A percentile compares a stretch with the other conserved stretches of the same genome.
phyloP scores from a whole-genome alignment of 2,888 invertebrate species.

The Mechanitis messenoides region DNA sequence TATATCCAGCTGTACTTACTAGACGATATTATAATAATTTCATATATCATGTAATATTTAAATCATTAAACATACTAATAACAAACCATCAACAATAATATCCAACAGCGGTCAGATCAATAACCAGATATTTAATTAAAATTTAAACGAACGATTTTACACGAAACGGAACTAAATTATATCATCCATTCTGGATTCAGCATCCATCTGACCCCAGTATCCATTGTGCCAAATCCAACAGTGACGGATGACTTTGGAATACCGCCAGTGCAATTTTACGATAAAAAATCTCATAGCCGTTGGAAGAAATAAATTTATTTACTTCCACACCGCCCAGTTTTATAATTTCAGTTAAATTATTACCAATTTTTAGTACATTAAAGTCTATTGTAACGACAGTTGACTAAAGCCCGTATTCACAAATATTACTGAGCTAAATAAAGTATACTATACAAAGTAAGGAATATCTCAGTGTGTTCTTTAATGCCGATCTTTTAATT shows the following conservation, averaged over 20 bases:
- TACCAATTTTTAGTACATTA: constrained; percentile 9
- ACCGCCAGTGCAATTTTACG: constrained; percentile 48
- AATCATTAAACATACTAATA: neutral
- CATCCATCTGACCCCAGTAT: constrained; percentile 5
- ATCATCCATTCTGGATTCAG: constrained; percentile 5
- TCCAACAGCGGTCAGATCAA: neutral
- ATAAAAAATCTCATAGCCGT: constrained; percentile 41
- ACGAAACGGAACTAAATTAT: neutral
- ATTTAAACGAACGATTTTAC: neutral
- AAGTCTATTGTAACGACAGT: neutral
- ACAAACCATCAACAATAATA: neutral
- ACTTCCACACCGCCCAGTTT: constrained; percentile 15
- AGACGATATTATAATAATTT: too few species aligned
- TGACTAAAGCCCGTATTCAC: too few species aligned
- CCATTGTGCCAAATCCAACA: constrained; percentile 27
- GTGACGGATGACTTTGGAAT: constrained; percentile 51
- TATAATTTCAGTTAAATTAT: constrained; percentile 5
- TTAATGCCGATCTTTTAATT: too few species aligned
- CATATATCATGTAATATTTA: neutral
- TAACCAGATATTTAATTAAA: constrained; percentile 1
- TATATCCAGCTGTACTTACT: too few species aligned
- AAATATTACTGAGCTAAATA: too few species aligned
- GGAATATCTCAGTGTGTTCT: too few species aligned
- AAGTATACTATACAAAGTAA: too few species aligned
- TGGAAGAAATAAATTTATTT: constrained; percentile 33